Conservation (phyloP, 2,113 vertebrate species). For the Anhinga rufa region DNA sequence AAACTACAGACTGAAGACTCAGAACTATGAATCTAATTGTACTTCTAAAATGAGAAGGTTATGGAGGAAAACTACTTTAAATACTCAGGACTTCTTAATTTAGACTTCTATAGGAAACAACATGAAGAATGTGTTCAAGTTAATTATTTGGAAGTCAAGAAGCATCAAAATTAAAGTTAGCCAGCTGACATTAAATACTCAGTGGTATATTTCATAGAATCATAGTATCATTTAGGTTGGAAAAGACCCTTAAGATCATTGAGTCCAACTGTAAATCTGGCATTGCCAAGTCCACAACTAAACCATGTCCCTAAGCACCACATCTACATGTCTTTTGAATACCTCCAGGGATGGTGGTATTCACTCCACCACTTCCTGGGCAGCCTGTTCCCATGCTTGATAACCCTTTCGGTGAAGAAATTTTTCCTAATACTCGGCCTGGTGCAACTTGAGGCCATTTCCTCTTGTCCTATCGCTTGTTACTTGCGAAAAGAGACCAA, state of each 20-base stretch:
- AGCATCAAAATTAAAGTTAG: background rate
- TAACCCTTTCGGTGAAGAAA: background rate
- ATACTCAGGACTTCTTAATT: background rate
- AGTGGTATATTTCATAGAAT: background rate
- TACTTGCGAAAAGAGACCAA: background rate
- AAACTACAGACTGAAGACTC: background rate
- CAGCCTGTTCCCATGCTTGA: background rate
- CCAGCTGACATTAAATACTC: background rate
- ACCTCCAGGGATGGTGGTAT: background rate
- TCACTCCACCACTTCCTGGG: background rate
- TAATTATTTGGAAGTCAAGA: background rate
- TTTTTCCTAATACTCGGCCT: background rate
- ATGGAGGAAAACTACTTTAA: slow-evolving; percentile 7
- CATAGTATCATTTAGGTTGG: background rate
- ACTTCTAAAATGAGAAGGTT: slow-evolving; percentile 6
- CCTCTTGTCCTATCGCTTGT: background rate
- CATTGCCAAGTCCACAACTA: background rate
- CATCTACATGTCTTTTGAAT: fast-evolving
- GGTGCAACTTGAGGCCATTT: background rate
- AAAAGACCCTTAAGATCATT: background rate
- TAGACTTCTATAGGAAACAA: background rate
- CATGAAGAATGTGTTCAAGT: background rate
- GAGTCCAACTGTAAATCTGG: background rate
- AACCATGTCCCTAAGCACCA: background rate
- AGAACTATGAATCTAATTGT: background rate